These are phyloP conservation scores for Oryzias melastigma DNA, from an alignment of 2,113 vertebrate species.

Conservation along the genomic window DNA sequence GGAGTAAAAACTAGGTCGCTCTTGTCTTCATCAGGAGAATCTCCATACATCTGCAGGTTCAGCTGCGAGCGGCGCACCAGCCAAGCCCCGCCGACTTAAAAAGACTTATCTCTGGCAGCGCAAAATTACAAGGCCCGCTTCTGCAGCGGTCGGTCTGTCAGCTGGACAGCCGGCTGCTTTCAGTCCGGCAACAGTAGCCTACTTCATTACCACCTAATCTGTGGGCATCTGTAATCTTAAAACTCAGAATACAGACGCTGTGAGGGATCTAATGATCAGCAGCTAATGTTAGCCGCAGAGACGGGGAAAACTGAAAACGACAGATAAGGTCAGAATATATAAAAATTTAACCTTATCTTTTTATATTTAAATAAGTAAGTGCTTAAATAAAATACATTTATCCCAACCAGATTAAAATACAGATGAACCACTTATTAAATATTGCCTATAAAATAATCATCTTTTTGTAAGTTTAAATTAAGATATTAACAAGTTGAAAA, in stretches of 20 bases:
- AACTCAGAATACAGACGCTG: slow-evolving; percentile 9
- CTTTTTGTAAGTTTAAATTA: no score
- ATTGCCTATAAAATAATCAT: no score
- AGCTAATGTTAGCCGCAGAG: background rate
- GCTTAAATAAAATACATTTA: no score
- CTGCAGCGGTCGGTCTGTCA: background rate
- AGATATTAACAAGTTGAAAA: no score
- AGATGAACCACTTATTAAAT: no score
- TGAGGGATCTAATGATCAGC: background rate
- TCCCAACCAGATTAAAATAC: no score
- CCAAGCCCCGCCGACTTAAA: slow-evolving; percentile 8
- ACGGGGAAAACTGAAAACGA: background rate
- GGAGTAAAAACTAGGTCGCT: slow-evolving; percentile 57
- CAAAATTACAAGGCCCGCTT: background rate
- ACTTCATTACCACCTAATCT: slow-evolving; percentile 26
- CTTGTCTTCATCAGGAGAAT: slow-evolving; percentile 44
- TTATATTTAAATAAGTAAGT: no score
- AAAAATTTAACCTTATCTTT: no score
- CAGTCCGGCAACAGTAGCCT: slow-evolving; percentile 6
- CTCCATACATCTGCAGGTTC: slow-evolving; percentile 51
- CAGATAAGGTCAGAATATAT: no score
- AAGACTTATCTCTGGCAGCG: slow-evolving; percentile 1
- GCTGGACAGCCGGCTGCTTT: slow-evolving; percentile 2
- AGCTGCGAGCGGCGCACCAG: slow-evolving; percentile 17
- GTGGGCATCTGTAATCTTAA: slow-evolving; percentile 25